Evolutionary conservation across 1,140 invertebrate species (phyloP).

Genomic region (Berghia stephanieae): DNA sequence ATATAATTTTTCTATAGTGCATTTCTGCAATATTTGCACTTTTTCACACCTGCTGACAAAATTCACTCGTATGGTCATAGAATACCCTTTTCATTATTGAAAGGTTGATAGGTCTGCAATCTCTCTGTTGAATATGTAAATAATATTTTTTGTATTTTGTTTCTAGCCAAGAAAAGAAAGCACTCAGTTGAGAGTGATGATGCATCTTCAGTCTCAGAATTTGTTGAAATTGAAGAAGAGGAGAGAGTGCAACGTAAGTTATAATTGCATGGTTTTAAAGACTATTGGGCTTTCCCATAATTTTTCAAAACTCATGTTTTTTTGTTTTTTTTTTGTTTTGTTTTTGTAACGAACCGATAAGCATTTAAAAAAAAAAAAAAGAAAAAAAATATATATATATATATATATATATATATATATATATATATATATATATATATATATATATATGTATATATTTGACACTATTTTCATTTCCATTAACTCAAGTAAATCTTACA

Average conservation of each 20-base stretch:
- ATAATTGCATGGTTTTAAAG: neutral
- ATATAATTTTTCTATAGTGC: too few species aligned
- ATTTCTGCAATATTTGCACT: too few species aligned
- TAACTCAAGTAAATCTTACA: neutral
- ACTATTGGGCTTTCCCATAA: too few species aligned
- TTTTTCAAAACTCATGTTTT: too few species aligned
- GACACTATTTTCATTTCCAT: neutral
- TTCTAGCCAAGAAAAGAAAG: conserved; percentile 37
- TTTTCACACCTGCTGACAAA: too few species aligned
- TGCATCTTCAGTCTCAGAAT: conserved; percentile 36
- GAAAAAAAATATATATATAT: neutral
- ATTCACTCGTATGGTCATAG: too few species aligned
- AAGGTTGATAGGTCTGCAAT: neutral
- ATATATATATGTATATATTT: neutral
- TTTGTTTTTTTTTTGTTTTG: too few species aligned
- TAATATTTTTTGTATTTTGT: neutral
- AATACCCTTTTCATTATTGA: neutral
- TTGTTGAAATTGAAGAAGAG: conserved; percentile 42
- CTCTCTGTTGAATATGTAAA: neutral
- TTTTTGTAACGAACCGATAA: too few species aligned
- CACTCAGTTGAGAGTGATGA: conserved; percentile 42
- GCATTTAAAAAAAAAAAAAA: neutral
- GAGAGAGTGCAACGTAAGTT: conserved; percentile 40
- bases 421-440: neutral
- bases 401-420: neutral